These are phyloP conservation scores for Bubo blakistoni DNA, from an alignment of 2,113 vertebrate genomes.

Conservation along the genomic window DNA sequence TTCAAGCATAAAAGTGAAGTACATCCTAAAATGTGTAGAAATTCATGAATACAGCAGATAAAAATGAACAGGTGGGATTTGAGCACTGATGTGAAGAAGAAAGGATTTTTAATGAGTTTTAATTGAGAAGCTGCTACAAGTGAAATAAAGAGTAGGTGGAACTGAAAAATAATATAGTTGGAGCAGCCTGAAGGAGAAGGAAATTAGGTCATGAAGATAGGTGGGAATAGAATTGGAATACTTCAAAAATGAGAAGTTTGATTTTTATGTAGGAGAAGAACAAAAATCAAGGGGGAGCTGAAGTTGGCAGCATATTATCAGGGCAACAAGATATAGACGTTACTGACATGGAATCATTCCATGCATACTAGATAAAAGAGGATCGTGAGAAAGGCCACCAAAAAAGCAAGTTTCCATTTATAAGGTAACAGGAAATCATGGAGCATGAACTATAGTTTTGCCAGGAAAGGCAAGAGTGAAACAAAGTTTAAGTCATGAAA, in stretches of 20 bases:
- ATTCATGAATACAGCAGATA: neutral
- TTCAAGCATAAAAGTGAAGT: neutral
- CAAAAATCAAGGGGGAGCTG: slow-evolving; percentile 24
- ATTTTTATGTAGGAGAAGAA: slow-evolving; percentile 31
- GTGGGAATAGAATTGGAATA: neutral
- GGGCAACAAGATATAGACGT: neutral
- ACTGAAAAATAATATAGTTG: neutral
- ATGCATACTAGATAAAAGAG: neutral
- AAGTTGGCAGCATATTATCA: slow-evolving; percentile 21
- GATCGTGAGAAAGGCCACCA: neutral
- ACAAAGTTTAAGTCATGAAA: neutral
- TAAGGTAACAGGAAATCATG: neutral
- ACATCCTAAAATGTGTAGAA: neutral
- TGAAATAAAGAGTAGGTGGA: slow-evolving; percentile 35
- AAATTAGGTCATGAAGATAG: neutral
- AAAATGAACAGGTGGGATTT: neutral
- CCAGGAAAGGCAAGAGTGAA: neutral
- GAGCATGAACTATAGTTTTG: neutral
- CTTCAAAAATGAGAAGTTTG: slow-evolving; percentile 2
- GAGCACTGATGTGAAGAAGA: neutral
- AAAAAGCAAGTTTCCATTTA: neutral
- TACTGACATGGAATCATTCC: neutral
- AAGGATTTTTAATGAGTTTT: slow-evolving; percentile 4
- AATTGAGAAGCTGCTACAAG: slow-evolving; percentile 13
- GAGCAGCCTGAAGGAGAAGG: slow-evolving; percentile 9